A percentile compares a stretch with the other conserved stretches of the same genome.
These are phyloP conservation scores for Calephelis nemesis DNA, from an alignment of 1,140 invertebrate species.

Conservation along the genomic window DNA sequence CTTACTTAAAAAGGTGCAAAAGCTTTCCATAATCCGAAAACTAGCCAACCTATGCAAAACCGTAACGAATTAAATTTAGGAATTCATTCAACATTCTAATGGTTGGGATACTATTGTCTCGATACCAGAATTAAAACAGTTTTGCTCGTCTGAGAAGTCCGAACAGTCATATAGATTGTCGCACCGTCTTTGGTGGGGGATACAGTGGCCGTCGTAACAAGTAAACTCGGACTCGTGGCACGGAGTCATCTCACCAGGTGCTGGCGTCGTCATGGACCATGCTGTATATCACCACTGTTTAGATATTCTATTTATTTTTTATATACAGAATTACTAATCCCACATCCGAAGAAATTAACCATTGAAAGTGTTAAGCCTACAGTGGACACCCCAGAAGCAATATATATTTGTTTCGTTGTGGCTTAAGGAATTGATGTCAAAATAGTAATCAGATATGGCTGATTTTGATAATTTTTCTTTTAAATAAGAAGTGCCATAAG, in stretches of 20 bases:
- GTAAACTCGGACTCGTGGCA: slow-evolving; percentile 82
- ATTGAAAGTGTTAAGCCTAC: background rate
- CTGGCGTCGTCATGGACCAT: slow-evolving; percentile 53
- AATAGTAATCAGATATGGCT: background rate
- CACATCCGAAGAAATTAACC: background rate
- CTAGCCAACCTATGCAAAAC: slow-evolving; percentile 19
- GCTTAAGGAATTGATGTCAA: background rate
- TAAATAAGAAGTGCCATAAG: background rate
- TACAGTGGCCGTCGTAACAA: slow-evolving; percentile 83
- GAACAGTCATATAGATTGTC: slow-evolving; percentile 93
- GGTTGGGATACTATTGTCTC: slow-evolving; percentile 33
- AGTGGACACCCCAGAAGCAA: too few species aligned
- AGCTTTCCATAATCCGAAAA: background rate
- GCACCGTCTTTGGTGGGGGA: slow-evolving; percentile 86
- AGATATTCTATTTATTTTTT: slow-evolving; percentile 18
- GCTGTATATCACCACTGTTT: slow-evolving; percentile 49
- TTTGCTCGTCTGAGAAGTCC: slow-evolving; percentile 94
- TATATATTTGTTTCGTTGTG: too few species aligned
- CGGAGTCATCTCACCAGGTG: slow-evolving; percentile 41
- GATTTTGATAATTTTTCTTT: background rate
- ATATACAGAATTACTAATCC: background rate
- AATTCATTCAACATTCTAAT: slow-evolving; percentile 44
- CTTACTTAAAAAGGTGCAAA: background rate
- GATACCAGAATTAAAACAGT: slow-evolving; percentile 84
- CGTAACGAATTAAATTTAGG: slow-evolving; percentile 16